Conservation (phyloP, 2,888 invertebrate genomes). For the Nemurella pictetii region DNA sequence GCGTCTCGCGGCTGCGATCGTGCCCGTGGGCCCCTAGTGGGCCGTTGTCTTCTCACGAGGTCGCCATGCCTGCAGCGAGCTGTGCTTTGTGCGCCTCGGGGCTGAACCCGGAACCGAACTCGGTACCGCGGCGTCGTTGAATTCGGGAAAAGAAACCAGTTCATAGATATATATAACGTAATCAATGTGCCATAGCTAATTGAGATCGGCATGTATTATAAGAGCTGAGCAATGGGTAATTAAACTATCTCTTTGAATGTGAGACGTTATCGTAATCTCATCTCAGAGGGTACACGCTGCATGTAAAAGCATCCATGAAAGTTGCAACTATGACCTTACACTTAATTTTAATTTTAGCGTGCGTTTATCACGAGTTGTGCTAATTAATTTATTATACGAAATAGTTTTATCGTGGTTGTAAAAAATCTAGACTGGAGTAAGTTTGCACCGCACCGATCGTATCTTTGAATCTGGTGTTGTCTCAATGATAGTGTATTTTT, state of each 20-base stretch:
- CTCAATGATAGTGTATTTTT: background rate
- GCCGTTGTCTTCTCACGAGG: slow-evolving; percentile 5
- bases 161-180: background rate
- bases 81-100: background rate
- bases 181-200: background rate
- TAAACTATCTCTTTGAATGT: background rate
- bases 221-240: background rate
- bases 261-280: background rate
- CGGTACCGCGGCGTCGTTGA: background rate
- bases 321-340: background rate
- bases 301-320: background rate
- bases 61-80: too few species aligned
- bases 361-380: slow-evolving; percentile 1
- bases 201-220: background rate
- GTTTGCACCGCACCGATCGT: background rate
- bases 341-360: background rate
- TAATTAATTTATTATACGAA: background rate
- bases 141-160: slow-evolving; percentile 17
- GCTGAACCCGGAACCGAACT: slow-evolving; percentile 15
- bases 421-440: background rate
- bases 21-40: background rate
- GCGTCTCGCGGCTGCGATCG: background rate
- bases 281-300: background rate
- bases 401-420: background rate
- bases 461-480: background rate